Evolutionary conservation across 2,113 vertebrate species (phyloP), one percentile per base, ranked within the genome.

Genomic region (Circaetus cinerascens): DNA sequence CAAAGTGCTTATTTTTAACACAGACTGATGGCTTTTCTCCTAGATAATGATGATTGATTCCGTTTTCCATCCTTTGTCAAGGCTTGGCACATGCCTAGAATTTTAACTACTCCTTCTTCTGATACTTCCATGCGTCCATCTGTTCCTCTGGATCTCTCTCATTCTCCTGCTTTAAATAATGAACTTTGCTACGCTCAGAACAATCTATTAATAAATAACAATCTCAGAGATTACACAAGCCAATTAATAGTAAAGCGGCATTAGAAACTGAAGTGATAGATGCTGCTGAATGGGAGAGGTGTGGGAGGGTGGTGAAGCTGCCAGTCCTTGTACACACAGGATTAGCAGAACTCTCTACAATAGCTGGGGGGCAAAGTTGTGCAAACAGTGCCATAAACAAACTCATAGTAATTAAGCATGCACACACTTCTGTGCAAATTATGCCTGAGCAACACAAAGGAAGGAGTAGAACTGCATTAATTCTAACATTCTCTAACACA

Each of bases 191-290:
- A 67, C 15, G 53, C 77, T 96, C 69, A 7, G 53, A 95, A 93
- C 88, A 76, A 94, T 95, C 96, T 98, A 95, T 96, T 97, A 98
- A 98, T 98, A 98, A 98, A 93, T 97, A 97, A 97, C 79, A 86
- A 95, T 95, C 90, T 67, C 55, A 3, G 95, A 87, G 92, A 96
- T 96, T 88, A 80, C 87, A 86, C n/a, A 22, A 79, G 77, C 77
- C 96, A 97, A 95, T 97, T 96, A 97, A 95, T 64, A 95, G 95
- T 56, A 63, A 51, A 66, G 92, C 15, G 9, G 77, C 81, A 77
- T 27, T 81, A 53, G 93, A 81, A 63, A 40, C 38, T 7, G 26
- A 26, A 32, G 41, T 21, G 53, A 45, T 91, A 60, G 86, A 86
- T 71, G 88, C 13, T 2, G 5, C 36, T 48, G 48, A 51, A 75